A percentile compares a stretch with the other conserved stretches of the same genome.
These are phyloP conservation scores for Drosophila obscura DNA, from an alignment of 1,140 invertebrate species.

Conservation along the genomic window DNA sequence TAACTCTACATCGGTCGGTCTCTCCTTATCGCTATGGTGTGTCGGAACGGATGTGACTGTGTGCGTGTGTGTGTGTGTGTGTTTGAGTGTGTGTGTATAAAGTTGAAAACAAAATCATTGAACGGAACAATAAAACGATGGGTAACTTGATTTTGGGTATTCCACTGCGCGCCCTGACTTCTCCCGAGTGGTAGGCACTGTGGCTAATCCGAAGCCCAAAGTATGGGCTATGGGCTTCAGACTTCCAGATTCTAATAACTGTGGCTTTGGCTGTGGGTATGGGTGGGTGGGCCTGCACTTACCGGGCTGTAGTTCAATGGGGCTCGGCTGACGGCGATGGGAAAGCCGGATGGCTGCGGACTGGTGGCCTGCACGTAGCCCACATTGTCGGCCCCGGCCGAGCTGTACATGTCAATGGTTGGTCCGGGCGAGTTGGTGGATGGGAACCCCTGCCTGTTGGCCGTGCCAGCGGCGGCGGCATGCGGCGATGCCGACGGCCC, in stretches of 20 bases:
- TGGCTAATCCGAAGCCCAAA: slow-evolving; percentile 3
- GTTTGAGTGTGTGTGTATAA: slow-evolving; percentile 11
- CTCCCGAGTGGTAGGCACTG: background rate
- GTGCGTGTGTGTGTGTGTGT: slow-evolving; percentile 15
- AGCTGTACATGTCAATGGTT: slow-evolving; percentile 94
- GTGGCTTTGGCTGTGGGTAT: background rate
- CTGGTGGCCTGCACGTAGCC: slow-evolving; percentile 96
- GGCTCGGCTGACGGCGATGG: slow-evolving; percentile 94
- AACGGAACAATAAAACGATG: no score
- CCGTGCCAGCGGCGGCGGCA: slow-evolving; percentile 87
- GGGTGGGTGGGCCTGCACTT: slow-evolving; percentile 84
- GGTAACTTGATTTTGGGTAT: slow-evolving; percentile 9
- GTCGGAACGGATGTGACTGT: background rate
- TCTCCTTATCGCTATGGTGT: slow-evolving; percentile 43
- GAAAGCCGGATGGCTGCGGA: slow-evolving; percentile 95
- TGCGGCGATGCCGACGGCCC: slow-evolving; percentile 85
- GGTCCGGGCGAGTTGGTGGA: slow-evolving; percentile 94
- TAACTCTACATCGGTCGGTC: slow-evolving; percentile 49
- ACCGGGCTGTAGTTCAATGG: slow-evolving; percentile 95
- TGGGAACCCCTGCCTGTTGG: slow-evolving; percentile 91
- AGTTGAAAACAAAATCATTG: no score
- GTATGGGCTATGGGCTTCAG: background rate
- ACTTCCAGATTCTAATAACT: background rate
- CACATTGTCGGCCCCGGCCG: slow-evolving; percentile 91
- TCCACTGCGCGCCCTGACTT: background rate